Base-by-base conservation (phyloP, 2,797 vertebrate genomes). In the Melanotaenia maccullochi region DNA sequence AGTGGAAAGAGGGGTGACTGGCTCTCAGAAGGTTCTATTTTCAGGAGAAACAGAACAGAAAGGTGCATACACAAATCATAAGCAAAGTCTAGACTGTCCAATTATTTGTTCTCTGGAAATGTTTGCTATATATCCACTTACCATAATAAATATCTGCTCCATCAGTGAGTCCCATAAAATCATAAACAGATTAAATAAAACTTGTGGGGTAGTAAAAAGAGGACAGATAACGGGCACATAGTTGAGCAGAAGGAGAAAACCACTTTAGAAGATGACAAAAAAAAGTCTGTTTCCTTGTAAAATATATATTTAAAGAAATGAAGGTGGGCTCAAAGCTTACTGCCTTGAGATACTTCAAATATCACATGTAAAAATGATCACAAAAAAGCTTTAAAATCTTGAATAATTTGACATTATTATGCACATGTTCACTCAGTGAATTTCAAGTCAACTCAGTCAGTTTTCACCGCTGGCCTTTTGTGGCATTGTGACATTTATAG, bases 1-100 rank as follows among this genome's bases (percentile, higher is more conserved):
- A 92, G 84, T 89, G 90, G 78, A 91, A 93, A 93, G 81, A 78
- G 64, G 72, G 77, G 83, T 84, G 79, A 84, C 87, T 74, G 68
- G 69, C 68, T 71, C 79, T 83, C 76, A 75, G 59, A 75, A 70
- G 84, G 73, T 84, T 89, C 82, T 68, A 81, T 75, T 89, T 85
- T 84, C 61, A 85, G 76, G 65, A 65, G 66, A 81, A 62, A 84
- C 60, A 71, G 76, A 83, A 82, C 60, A 76, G 64, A 82, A 56
- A 82, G 51, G 62, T 22, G 22, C 13, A 36, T n/a, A 75, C 28
- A 80, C 47, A 70, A 61, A 81, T 20, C 42, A 72, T 63, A 71
- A 63, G 35, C 42, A 54, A 24, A 13, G 7, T 16, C 11, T 63
- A 60, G 9, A 61, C n/a, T 47, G 49, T 69, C 32, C 47, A 4